Evolutionary conservation across 2,113 vertebrate species (phyloP).

Genomic region (Labrus mixtus): DNA sequence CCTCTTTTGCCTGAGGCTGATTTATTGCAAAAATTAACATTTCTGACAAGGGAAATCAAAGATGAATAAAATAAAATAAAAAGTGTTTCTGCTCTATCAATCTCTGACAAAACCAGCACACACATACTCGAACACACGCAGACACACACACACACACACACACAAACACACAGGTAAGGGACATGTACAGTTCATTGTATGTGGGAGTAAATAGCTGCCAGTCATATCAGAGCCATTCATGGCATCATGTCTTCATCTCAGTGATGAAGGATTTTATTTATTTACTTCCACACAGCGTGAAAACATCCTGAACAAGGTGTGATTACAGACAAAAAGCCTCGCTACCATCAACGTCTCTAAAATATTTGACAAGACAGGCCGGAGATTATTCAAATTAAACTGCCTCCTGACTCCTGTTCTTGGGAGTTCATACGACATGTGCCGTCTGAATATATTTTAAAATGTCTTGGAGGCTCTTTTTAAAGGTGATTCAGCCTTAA

Average conservation of each 20-base stretch:
- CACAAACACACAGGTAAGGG: neutral
- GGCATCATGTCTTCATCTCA: neutral
- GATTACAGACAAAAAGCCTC: slow-evolving; percentile 1
- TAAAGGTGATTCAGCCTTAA: neutral
- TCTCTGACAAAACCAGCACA: slow-evolving; percentile 62
- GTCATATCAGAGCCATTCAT: slow-evolving; percentile 26
- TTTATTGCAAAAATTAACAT: slow-evolving; percentile 76
- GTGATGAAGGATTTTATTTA: slow-evolving; percentile 3
- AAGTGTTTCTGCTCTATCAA: slow-evolving; percentile 65
- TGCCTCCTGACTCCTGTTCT: neutral
- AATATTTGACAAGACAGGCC: neutral
- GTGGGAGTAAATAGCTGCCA: slow-evolving; percentile 18
- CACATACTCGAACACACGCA: slow-evolving; percentile 24
- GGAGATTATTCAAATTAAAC: neutral
- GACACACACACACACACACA: slow-evolving; percentile 4
- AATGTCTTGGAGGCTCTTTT: no score
- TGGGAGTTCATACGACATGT: neutral
- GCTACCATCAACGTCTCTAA: neutral
- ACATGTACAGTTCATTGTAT: neutral
- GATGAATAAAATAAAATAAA: slow-evolving; percentile 70
- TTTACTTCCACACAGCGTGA: slow-evolving; percentile 1
- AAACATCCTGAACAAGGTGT: slow-evolving; percentile 12
- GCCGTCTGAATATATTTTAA: no score
- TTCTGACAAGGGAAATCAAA: slow-evolving; percentile 76
- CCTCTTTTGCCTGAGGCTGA: slow-evolving; percentile 61